phyloP scores from a whole-genome alignment of 2,888 invertebrate species.

The Holacanthella duospinosa region DNA sequence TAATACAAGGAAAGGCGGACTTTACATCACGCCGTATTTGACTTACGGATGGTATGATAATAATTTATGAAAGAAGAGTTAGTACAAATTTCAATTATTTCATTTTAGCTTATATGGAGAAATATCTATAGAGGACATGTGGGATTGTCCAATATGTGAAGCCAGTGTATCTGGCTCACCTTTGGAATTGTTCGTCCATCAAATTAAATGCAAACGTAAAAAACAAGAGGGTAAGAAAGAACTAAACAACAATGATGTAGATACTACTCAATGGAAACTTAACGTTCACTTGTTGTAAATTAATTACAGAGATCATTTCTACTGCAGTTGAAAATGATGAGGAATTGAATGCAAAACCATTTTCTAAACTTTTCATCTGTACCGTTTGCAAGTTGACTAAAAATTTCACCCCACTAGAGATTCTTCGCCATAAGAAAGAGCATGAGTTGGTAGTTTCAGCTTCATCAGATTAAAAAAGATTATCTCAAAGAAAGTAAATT shows the following conservation, averaged over 20 bases:
- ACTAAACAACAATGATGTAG: too few species aligned
- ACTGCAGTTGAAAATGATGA: slow-evolving; percentile 38
- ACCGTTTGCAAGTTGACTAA: slow-evolving; percentile 57
- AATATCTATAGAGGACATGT: slow-evolving; percentile 48
- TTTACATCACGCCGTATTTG: slow-evolving; percentile 67
- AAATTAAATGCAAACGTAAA: slow-evolving; percentile 45
- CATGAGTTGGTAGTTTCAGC: too few species aligned
- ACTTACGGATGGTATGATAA: slow-evolving; percentile 65
- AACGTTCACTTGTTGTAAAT: not conserved
- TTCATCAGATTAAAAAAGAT: too few species aligned
- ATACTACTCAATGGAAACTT: too few species aligned
- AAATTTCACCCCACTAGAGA: slow-evolving; percentile 66
- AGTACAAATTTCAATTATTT: not conserved
- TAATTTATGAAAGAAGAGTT: not conserved
- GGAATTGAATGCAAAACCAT: slow-evolving; percentile 43
- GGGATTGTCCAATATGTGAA: slow-evolving; percentile 63
- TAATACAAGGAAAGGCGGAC: slow-evolving; percentile 68
- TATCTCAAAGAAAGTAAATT: too few species aligned
- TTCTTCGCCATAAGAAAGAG: slow-evolving; percentile 68
- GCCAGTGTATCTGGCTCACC: slow-evolving; percentile 52
- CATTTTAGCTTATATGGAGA: slow-evolving; percentile 40
- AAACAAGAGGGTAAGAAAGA: slow-evolving; percentile 30
- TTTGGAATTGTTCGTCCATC: slow-evolving; percentile 64
- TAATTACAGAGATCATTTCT: not conserved
- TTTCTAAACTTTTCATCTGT: slow-evolving; percentile 59